Base-by-base conservation (phyloP, 2,888 invertebrate genomes). In the Acrocyrtus sp. region DNA sequence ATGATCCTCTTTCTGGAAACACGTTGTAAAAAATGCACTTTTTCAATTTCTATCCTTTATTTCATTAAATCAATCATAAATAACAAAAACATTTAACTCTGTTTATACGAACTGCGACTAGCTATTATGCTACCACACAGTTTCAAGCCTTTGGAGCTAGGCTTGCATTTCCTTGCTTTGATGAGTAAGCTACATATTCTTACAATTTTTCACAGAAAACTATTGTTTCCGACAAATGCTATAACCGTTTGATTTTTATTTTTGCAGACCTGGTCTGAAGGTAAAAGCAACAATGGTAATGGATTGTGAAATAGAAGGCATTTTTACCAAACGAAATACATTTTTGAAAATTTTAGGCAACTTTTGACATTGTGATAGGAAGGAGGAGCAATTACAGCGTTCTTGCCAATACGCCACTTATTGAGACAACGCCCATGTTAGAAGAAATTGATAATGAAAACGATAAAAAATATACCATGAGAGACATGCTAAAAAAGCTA, bases 71-170 rank as follows among this genome's bases (percentile, higher is more conserved):
- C 29, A 34, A 26, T 50, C 10, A 10, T 54, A 6, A 29, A 22
- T 34, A 22, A 19, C 41, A 3, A 19, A 51, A 26, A 19, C 21
- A 45, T 45, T 39, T 26, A 50, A 27, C 34, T 19, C 15, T 10
- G 19, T 1, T 21, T 39, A 26, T 21, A 43, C 19, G 26, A 6
- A 8, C 19, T n/a, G 53, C 15, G n/a, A 3, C 1, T 22, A 84
- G 83, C 67, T 83, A 78, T 72, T 58, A 86, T 50, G 86, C 85
- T 0, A 84, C 84, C 4, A 86, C 86, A 2, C 86, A 83, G 61
- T 83, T 84, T 73, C 83, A 84, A 72, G 78, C 83, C 0, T 83
- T 83, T 26, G 81, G 82, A 58, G 84, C 84, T 15, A 77, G 84
- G 10, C 65, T 72, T 17, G 84, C 83, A 21, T 85, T 85, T 78